Evolutionary conservation across 2,888 invertebrate genomes (phyloP), one percentile per base, ranked within the genome.

Genomic region (Diarsia dahlii): DNA sequence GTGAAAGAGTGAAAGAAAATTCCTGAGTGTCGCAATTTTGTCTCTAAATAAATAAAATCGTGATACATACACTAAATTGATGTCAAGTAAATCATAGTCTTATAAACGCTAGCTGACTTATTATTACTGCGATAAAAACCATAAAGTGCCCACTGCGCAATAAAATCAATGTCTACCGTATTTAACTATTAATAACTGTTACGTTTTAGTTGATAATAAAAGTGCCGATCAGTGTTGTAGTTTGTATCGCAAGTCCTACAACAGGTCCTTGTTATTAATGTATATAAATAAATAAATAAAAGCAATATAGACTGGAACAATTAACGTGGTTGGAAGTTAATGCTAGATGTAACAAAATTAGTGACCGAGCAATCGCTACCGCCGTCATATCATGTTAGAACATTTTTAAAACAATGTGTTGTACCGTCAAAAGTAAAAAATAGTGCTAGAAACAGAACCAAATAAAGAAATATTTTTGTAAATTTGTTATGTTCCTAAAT

Each of bases 381-480:
- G 72, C 79, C 67, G 62, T 88, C 88, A 86, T 87, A 86, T 84
- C 85, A 88, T 71, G 39, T 74, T 84, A 82, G 34, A 69, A 74
- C 73, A 72, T 68, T 82, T 73, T 74, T 71, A 78, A 78, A 85
- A 71, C 69, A 74, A 76, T 78, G 48, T 76, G 74, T 85, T 84
- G 82, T 86, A 85, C 78, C 80, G 70, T 71, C 80, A 88, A 81
- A 83, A 85, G 71, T 80, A 86, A 85, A 86, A 84, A 81, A 84
- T 87, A 89, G 88, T 79, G 81, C 82, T 88, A 89, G 86, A 90
- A 89, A 92, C 91, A 91, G 91, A 91, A 93, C 92, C 94, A 94
- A 94, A 94, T 92, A 89, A 90, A 90, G 76, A 79, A 90, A 92
- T 94, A 94, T 94, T 95, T 94, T 94, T 94, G 92, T 94, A 87